A percentile compares a stretch with the other conserved stretches of the same genome.
phyloP scores from a whole-genome alignment of 2,888 invertebrate species.

The Hipparchia semele region DNA sequence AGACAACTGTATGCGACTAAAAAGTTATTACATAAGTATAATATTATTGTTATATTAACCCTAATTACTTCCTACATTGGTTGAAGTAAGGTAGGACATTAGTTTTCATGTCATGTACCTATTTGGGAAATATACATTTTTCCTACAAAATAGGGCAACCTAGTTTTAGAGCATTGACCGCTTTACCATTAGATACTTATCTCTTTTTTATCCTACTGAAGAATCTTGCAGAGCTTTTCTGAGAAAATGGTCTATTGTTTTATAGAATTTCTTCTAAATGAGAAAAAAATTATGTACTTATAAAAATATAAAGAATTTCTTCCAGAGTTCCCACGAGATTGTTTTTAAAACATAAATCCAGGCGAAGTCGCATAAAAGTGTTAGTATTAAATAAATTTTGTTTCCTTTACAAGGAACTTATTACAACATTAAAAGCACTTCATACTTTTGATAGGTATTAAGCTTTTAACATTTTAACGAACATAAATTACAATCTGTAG shows the following conservation, averaged over 20 bases:
- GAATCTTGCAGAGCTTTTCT: not conserved
- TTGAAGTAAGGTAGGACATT: not conserved
- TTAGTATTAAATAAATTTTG: no score
- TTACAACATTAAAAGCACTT: no score
- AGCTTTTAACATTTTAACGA: no score
- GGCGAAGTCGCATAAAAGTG: no score
- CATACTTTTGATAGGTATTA: no score
- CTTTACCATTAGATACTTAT: not conserved
- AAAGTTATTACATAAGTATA: no score
- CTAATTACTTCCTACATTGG: not conserved
- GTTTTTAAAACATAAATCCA: no score
- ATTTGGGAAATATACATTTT: not conserved
- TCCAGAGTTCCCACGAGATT: not conserved
- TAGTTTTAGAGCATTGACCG: slow-evolving; percentile 3
- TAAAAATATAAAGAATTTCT: no score
- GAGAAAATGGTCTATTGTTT: not conserved
- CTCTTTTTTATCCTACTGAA: not conserved
- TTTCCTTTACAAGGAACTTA: no score
- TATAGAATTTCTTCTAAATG: not conserved
- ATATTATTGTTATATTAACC: not conserved
- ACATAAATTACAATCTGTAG: no score
- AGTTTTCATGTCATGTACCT: not conserved
- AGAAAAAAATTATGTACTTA: no score
- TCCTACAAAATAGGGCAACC: slow-evolving; percentile 3
- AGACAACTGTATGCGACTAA: not conserved